Conservation (phyloP, 2,888 invertebrate genomes). For the Dendrolimus houi region DNA sequence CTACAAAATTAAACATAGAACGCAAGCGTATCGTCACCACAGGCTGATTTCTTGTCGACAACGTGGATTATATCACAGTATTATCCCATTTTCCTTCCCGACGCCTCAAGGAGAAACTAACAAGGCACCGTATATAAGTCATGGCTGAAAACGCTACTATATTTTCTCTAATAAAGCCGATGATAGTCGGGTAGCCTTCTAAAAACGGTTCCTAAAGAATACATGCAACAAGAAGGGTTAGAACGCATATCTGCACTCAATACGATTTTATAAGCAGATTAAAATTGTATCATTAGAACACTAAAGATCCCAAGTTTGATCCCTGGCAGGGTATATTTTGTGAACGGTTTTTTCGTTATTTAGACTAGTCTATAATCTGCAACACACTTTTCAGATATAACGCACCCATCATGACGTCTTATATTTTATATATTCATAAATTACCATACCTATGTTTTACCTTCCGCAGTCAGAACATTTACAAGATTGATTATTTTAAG, state of each 20-base stretch:
- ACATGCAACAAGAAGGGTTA: constrained; percentile 9
- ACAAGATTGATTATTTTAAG: too few relatives aligned
- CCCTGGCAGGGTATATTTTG: too few relatives aligned
- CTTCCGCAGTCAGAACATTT: too few relatives aligned
- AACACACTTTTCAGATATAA: too few relatives aligned
- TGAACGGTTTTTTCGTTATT: too few relatives aligned
- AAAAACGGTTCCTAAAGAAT: constrained; percentile 52
- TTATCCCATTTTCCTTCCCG: constrained; percentile 56
- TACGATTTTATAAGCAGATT: neutral
- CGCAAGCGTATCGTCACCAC: constrained; percentile 45
- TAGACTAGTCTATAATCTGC: too few relatives aligned
- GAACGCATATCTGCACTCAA: neutral
- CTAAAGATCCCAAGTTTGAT: too few relatives aligned
- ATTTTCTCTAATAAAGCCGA: constrained; percentile 61
- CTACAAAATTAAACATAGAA: constrained; percentile 32
- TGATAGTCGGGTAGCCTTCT: constrained; percentile 50
- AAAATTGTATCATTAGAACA: neutral
- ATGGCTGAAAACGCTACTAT: constrained; percentile 37
- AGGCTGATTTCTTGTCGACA: constrained; percentile 62
- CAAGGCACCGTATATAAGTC: constrained; percentile 46
- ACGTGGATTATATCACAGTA: constrained; percentile 54
- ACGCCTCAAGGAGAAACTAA: constrained; percentile 47
- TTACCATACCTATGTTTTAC: too few relatives aligned
- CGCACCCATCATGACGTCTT: too few relatives aligned
- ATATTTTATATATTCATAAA: too few relatives aligned